Base-by-base conservation (phyloP, 2,888 invertebrate genomes). In the Pollenia labialis region DNA sequence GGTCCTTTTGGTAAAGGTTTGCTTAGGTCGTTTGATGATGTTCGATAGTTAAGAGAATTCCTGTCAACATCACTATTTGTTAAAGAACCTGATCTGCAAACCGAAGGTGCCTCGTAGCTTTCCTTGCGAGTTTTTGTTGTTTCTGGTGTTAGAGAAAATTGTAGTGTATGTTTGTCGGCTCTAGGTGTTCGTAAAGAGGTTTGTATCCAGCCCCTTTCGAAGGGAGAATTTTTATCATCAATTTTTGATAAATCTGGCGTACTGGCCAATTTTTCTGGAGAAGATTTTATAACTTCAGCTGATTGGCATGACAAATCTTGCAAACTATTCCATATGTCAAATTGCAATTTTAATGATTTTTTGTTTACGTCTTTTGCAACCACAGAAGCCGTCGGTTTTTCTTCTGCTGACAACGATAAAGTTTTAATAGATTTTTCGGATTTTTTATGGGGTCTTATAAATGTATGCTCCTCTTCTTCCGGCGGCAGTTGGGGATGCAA, bases 121-220 rank as follows among this genome's bases (percentile, higher is more conserved):
- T 82, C 76, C 42, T 48, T 62, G 1, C 18, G 56, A 50, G n/a
- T 52, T 44, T 87, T 88, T 2, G 60, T 18, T 69, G 82, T 14
- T 46, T 77, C 75, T 32, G 82, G 69, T 10, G 79, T 72, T 50
- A 83, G 10, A 10, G 82, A 71, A 54, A 85, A 94, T 90, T 94
- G 93, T 54, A 88, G 68, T 88, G 94, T 94, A 91, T 94, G 94
- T 90, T 95, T 95, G 94, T 95, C 94, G 89, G 94, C 94, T 54
- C 95, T 94, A 94, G 95, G 94, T 89, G 95, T 94, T 48, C 95
- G 95, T 91, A 95, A 95, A 77, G 95, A 95, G 87, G 95, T 95
- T 89, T 95, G 94, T 91, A 95, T 95, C 93, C 95, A 95, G 81
- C 90, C 91, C 89, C 95, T 92, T 32, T 93, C 92, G 76, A 93